Evolutionary conservation across 2,888 invertebrate species (phyloP).

Genomic region (Orthosia incerta): DNA sequence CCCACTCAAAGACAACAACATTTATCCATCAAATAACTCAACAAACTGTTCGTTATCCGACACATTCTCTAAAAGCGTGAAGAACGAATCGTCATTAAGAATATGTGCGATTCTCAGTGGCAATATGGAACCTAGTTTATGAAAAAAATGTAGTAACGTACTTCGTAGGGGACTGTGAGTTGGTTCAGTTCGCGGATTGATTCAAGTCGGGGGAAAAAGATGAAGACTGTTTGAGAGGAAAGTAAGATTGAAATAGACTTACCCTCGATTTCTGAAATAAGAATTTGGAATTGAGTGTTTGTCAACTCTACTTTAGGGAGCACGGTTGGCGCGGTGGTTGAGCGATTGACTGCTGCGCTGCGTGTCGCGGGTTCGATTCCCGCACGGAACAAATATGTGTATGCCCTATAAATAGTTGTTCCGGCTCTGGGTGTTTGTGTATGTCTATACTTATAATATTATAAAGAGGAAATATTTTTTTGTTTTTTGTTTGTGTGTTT

Average conservation of each 20-base stretch:
- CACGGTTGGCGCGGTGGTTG: no score
- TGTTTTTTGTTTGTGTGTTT: no score
- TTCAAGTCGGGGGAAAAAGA: slow-evolving; percentile 10
- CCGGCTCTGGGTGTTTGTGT: no score
- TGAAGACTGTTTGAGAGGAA: background rate
- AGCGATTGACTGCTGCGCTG: no score
- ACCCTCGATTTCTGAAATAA: no score
- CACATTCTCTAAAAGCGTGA: slow-evolving; percentile 35
- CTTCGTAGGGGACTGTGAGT: background rate
- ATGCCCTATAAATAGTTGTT: no score
- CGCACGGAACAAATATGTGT: no score
- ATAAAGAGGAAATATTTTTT: no score
- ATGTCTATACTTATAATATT: no score
- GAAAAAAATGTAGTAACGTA: slow-evolving; percentile 56
- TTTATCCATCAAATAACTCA: slow-evolving; percentile 7
- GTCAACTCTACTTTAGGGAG: no score
- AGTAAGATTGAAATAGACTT: background rate
- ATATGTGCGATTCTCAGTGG: slow-evolving; percentile 53
- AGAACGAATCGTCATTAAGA: slow-evolving; percentile 40
- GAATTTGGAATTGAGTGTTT: no score
- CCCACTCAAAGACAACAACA: background rate
- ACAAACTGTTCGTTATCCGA: background rate
- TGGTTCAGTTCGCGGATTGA: slow-evolving; percentile 14
- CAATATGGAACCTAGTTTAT: slow-evolving; percentile 46
- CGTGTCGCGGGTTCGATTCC: no score